Evolutionary conservation across 2,113 vertebrate genomes (phyloP).

Genomic region (Tetrax tetrax): DNA sequence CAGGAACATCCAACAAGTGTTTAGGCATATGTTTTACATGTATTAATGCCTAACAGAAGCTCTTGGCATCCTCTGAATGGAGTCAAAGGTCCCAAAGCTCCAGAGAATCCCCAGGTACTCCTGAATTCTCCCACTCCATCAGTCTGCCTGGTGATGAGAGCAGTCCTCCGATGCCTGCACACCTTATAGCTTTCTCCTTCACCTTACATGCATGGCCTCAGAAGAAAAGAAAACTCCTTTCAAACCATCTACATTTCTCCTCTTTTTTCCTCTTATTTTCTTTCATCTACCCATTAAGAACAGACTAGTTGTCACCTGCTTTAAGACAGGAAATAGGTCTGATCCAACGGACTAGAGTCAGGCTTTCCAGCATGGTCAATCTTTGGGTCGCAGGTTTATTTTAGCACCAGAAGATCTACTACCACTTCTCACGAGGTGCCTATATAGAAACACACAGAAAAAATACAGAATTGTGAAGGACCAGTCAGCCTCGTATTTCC

Average conservation of each 20-base stretch:
- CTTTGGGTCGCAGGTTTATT: background rate
- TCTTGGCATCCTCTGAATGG: background rate
- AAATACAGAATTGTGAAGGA: background rate
- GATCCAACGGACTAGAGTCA: background rate
- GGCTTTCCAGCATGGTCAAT: background rate
- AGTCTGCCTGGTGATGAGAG: background rate
- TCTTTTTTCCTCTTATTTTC: background rate
- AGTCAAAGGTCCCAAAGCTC: background rate
- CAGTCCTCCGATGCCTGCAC: background rate
- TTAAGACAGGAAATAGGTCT: background rate
- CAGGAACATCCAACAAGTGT: rapidly evolving
- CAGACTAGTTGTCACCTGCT: background rate
- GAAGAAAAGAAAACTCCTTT: background rate
- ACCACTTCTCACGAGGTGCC: background rate
- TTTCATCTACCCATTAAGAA: background rate
- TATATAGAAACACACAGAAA: background rate
- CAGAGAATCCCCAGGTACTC: background rate
- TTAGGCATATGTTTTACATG: background rate
- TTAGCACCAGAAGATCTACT: background rate
- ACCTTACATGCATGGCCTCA: background rate
- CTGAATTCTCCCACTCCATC: background rate
- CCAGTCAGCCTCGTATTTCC: background rate
- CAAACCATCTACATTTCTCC: background rate
- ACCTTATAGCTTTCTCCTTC: background rate
- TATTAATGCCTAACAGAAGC: background rate